phyloP scores from a whole-genome alignment of 2,797 vertebrate species.

The Phaenicophaeus curvirostris region DNA sequence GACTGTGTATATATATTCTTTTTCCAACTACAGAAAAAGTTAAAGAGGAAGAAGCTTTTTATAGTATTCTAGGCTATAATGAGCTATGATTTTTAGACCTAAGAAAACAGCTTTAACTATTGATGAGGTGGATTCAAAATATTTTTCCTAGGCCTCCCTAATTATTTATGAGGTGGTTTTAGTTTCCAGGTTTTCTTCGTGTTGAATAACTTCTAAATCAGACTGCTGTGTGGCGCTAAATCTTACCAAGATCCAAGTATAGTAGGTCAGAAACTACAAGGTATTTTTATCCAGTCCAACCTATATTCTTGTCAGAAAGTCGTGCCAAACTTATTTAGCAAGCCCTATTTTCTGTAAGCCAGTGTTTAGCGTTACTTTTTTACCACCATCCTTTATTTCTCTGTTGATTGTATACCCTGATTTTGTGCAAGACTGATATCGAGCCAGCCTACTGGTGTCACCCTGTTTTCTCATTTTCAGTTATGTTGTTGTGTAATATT shows the following conservation, averaged over 20 bases:
- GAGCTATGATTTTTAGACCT: constrained; percentile 54
- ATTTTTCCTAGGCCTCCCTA: constrained; percentile 50
- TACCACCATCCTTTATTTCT: not conserved
- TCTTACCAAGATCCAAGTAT: constrained; percentile 55
- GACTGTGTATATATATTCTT: not conserved
- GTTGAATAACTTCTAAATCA: constrained; percentile 66
- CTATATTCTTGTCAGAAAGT: constrained; percentile 68
- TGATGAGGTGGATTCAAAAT: constrained; percentile 48
- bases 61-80: constrained; percentile 6
- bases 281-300: constrained; percentile 69
- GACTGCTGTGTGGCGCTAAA: constrained; percentile 25
- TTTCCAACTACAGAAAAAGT: not conserved
- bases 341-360: constrained; percentile 62
- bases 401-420: not conserved
- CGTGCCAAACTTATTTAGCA: constrained; percentile 27
- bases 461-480: not conserved
- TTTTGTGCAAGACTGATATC: not conserved
- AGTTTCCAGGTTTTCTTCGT: constrained; percentile 52
- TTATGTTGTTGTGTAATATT: not conserved
- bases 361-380: constrained; percentile 47
- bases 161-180: constrained; percentile 65
- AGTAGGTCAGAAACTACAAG: constrained; percentile 62
- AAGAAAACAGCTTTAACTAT: constrained; percentile 49
- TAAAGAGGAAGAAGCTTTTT: constrained; percentile 36
- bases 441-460: not conserved